Evolutionary conservation across 2,888 invertebrate species (phyloP), one percentile per base, ranked within the genome.

Genomic region (Gastracanthus pulcherrimus): DNA sequence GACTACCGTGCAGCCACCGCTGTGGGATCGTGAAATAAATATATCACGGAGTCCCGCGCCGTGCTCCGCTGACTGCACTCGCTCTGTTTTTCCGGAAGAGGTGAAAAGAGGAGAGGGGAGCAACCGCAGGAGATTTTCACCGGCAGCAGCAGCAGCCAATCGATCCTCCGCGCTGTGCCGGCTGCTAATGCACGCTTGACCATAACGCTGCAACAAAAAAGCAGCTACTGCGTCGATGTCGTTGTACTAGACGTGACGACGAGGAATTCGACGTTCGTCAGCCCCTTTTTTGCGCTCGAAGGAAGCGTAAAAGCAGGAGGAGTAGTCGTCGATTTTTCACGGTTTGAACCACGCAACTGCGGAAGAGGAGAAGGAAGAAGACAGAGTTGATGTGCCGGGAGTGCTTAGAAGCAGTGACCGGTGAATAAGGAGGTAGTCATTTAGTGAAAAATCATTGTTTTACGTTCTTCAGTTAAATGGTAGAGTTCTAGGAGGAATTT

Each of bases 351-450:
- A 34, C 31, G 34, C 62, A 6, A n/a, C 23, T n/a, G 26, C 0
- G 6, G 26, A 26, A 26, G 11, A 26, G 2, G 11, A 26, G 13
- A 58, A 58, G 7, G 60, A n/a, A n/a, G 29, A 58, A 0, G 5
- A 62, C n/a, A 31, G n/a, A 16, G 23, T 7, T 45, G 41, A 67
- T 58, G 76, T 48, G 69, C 60, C 70, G 62, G 62, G 36, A 62
- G 70, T 62, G 45, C 11, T n/a, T 34, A 9, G 34, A 31, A 16
- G 13, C 51, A 45, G 60, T 75, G 75, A 13, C n/a, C 62, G 19
- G 80, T 75, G 69, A 80, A 62, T 55, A 29, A 60, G 60, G 60
- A 67, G 72, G 64, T 74, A 80, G 72, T 80, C 71, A 69, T 69
- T 31, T 19, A 19, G 58, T 41, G 67, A 19, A 45, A 76, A 74